Percentiles rank a stretch among this genome's conserved stretches.
Evolutionary conservation across 1,140 invertebrate species (phyloP).

Genomic region (Drosophila sulfurigaster): DNA sequence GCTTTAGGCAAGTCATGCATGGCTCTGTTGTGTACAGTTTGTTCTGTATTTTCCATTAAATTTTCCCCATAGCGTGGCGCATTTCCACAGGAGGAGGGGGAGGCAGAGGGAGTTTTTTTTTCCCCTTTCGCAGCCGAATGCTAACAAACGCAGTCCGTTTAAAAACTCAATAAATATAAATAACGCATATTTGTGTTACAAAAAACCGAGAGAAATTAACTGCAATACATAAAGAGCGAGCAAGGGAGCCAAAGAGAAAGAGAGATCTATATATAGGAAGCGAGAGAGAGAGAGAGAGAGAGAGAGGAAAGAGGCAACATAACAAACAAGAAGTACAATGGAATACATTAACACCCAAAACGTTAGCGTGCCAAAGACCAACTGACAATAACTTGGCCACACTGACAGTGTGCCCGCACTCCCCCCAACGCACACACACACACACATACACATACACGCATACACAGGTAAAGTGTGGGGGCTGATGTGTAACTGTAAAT

Average conservation of each 20-base stretch:
- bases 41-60: conserved; percentile 7
- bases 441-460: neutral
- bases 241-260: neutral
- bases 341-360: conserved; percentile 54
- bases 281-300: neutral
- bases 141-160: conserved; percentile 17
- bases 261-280: neutral
- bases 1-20: conserved; percentile 1
- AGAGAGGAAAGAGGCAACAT: neutral
- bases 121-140: neutral
- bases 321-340: conserved; percentile 12
- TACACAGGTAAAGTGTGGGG: neutral
- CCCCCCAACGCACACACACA: neutral
- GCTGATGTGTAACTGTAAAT: conserved; percentile 15
- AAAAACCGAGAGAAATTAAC: conserved; percentile 26
- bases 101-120: neutral
- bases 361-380: conserved; percentile 63
- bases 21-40: neutral
- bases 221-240: conserved; percentile 11
- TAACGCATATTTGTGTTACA: conserved; percentile 47
- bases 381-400: conserved; percentile 55
- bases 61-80: neutral
- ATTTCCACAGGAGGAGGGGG: neutral
- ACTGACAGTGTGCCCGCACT: conserved; percentile 4
- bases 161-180: conserved; percentile 61